Base-by-base conservation (phyloP, 2,797 vertebrate species). In the Babyrousa celebensis region DNA sequence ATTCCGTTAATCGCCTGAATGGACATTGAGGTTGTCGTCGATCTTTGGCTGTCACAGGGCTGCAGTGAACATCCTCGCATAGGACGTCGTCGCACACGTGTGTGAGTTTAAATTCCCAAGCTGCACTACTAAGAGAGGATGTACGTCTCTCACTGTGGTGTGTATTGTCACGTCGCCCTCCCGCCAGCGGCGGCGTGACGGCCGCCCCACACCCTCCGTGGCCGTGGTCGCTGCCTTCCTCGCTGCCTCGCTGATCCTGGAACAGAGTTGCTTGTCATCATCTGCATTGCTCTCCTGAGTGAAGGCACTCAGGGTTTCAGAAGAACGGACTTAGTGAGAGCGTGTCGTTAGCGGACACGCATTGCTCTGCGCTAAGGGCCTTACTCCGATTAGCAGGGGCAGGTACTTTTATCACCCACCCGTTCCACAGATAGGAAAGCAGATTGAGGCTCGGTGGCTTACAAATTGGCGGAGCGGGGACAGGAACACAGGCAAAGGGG, bases 131-230 rank as follows among this genome's bases (percentile, higher is more conserved):
- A 43, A 87, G 74, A 75, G 79, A 63, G 82, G 71, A 52, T 11
- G 58, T 25, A 65, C 32, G 1, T 58, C 32, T 77, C 48, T 58
- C 89, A 10, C 7, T 11, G 71, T 29, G 70, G 20, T 10, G 0
- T 0, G 1, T 6, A 0, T 12, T 5, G 17, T 63, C 75, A 3
- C 14, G 0, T 25, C 18, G 16, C 15, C 80, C 23, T 5, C 27
- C 77, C 77, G 0, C 6, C 48, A 3, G 0, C 5, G 0, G 14
- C 0, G 0, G 2, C 6, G 0, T 2, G 1, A 8, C 4, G 1
- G 40, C 40, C 48, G 2, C 11, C 40, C 5, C 14, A 3, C 25
- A 14, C 62, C 1, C 71, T 8, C 43, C 2, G 5, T 71, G 2
- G 5, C 32, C 0, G 48, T 1, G 36, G 8, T 5, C 0, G 17